Conservation (phyloP, 2,888 invertebrate genomes). For the Hesperia comma region DNA sequence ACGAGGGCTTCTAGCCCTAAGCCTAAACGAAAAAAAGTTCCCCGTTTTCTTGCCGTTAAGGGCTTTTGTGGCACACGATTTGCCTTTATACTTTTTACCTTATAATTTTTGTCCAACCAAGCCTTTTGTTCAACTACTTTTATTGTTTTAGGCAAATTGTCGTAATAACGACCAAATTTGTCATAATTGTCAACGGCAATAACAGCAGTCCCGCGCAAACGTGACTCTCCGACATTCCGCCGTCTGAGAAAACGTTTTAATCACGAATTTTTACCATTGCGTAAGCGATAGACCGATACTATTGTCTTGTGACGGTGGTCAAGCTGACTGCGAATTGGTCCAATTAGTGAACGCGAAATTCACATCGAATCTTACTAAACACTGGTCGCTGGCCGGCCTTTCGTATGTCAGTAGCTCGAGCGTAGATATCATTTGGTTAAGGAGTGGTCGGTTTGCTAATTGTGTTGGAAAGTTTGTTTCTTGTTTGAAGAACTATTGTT, state of each 20-base stretch:
- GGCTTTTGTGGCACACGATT: no score
- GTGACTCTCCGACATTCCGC: constrained; percentile 30
- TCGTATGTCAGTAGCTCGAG: constrained; percentile 17
- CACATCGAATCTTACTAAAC: constrained; percentile 40
- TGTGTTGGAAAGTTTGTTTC: constrained; percentile 10
- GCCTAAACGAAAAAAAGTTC: no score
- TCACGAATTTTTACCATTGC: constrained; percentile 39
- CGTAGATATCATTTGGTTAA: constrained; percentile 7
- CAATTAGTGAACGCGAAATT: constrained; percentile 46
- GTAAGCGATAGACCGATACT: constrained; percentile 35
- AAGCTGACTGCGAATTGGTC: constrained; percentile 46
- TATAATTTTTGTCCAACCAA: no score
- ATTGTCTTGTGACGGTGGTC: constrained; percentile 45
- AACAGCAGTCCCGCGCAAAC: constrained; percentile 17
- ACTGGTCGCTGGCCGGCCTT: constrained; percentile 6
- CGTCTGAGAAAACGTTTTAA: constrained; percentile 37
- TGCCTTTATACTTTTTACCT: no score
- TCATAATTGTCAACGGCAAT: constrained; percentile 11
- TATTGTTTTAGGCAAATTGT: no score
- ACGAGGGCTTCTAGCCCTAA: no score
- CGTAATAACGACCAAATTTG: background rate
- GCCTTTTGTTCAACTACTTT: no score
- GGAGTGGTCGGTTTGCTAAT: constrained; percentile 18
- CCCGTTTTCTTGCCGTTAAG: no score
- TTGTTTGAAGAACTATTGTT: background rate